These are phyloP conservation scores for Eufriesea mexicana DNA, from an alignment of 1,140 invertebrate species.

Conservation along the genomic window DNA sequence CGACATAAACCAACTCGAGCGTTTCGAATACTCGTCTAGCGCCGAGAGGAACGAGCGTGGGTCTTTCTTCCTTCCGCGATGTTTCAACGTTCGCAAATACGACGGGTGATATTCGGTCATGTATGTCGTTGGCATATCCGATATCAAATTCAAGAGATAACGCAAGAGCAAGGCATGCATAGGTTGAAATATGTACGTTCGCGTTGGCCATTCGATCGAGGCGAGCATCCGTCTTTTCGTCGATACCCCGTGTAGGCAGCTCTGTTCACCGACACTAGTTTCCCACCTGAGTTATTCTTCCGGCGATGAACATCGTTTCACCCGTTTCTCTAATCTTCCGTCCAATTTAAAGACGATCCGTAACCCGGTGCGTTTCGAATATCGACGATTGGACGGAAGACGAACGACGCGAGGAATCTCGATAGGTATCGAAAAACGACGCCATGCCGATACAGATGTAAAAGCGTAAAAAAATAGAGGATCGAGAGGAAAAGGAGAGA, in stretches of 20 bases:
- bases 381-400: constrained; percentile 15
- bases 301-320: constrained; percentile 40
- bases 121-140: constrained; percentile 18
- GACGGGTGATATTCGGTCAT: neutral
- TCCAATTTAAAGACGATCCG: constrained; percentile 56
- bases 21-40: neutral
- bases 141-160: constrained; percentile 44
- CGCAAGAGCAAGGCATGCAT: constrained; percentile 23
- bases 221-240: constrained; percentile 35
- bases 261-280: neutral
- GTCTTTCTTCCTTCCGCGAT: neutral
- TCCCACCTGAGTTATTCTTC: constrained; percentile 10
- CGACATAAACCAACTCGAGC: neutral
- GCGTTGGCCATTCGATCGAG: constrained; percentile 30
- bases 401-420: neutral
- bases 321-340: constrained; percentile 55
- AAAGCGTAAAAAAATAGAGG: neutral
- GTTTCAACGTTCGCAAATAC: constrained; percentile 6
- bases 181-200: constrained; percentile 36
- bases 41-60: neutral
- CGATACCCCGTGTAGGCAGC: constrained; percentile 24
- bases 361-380: constrained; percentile 10
- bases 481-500: too few relatives aligned
- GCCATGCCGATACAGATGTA: neutral
- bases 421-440: too few relatives aligned